Evolutionary conservation across 2,113 vertebrate genomes (phyloP).

Genomic region (Oplegnathus fasciatus): DNA sequence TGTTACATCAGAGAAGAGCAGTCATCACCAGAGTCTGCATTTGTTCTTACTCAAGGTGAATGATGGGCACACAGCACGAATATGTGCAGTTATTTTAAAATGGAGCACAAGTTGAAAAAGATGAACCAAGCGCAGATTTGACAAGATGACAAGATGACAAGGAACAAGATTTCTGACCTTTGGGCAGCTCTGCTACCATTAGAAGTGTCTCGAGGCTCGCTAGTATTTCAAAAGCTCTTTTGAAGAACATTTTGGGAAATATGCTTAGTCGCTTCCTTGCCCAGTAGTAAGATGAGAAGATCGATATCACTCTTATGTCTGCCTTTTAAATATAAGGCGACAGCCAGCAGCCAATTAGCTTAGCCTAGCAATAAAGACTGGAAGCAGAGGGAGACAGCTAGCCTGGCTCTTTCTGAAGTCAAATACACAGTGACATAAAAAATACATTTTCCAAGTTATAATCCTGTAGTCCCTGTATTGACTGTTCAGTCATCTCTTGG

Average conservation of each 20-base stretch:
- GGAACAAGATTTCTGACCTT: not conserved
- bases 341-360: not conserved
- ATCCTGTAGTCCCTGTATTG: too few relatives aligned
- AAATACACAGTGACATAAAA: not conserved
- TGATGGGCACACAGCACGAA: not conserved
- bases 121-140: not conserved
- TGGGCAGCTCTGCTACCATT: not conserved
- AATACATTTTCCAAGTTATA: constrained; percentile 2
- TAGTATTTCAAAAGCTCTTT: constrained; percentile 9
- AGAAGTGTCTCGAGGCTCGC: not conserved
- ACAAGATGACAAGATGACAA: not conserved
- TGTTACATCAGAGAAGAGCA: constrained; percentile 44
- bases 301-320: not conserved
- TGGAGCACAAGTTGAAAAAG: not conserved
- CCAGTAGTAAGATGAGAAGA: not conserved
- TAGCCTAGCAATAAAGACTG: too few relatives aligned
- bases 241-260: not conserved
- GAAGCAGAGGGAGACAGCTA: too few relatives aligned
- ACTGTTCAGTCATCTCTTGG: too few relatives aligned
- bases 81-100: not conserved
- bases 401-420: too few relatives aligned
- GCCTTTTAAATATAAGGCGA: not conserved
- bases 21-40: constrained; percentile 26
- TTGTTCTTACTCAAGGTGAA: constrained; percentile 54
- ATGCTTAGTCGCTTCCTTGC: not conserved